Evolutionary conservation across 2,888 invertebrate species (phyloP).

Genomic region (Polyploca ridens): DNA sequence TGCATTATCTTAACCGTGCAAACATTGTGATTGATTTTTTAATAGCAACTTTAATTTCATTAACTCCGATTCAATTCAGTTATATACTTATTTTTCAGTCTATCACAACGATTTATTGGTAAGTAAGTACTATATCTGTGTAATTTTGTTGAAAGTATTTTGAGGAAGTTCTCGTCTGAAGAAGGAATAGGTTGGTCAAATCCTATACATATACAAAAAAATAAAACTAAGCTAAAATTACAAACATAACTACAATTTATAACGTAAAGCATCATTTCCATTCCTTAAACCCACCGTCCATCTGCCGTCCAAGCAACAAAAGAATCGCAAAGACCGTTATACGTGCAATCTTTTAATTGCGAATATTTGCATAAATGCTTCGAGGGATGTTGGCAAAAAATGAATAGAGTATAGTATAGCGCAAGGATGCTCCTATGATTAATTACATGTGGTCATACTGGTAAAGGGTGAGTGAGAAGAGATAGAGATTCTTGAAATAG

Average conservation of each 20-base stretch:
- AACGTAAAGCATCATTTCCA: not conserved
- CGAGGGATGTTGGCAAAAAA: constrained; percentile 48
- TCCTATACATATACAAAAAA: too few relatives aligned
- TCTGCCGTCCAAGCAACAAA: constrained; percentile 60
- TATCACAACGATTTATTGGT: too few relatives aligned
- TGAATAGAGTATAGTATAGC: constrained; percentile 40
- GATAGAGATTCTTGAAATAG: not conserved
- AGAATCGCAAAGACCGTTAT: constrained; percentile 60
- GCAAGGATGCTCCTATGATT: constrained; percentile 51
- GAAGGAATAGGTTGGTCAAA: too few relatives aligned
- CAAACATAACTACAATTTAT: not conserved
- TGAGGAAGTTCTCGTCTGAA: too few relatives aligned
- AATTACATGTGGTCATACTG: constrained; percentile 57
- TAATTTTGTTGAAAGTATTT: too few relatives aligned
- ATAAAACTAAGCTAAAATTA: not conserved
- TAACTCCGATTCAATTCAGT: not conserved
- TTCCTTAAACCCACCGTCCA: constrained; percentile 48
- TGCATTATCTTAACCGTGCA: not conserved
- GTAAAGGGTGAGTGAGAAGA: not conserved
- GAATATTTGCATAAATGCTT: constrained; percentile 73
- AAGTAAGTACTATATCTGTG: too few relatives aligned
- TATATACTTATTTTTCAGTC: too few relatives aligned
- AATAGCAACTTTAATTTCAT: not conserved
- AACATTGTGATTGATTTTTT: constrained; percentile 3
- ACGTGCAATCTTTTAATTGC: constrained; percentile 71